These are phyloP conservation scores for Hyposoter didymator DNA, from an alignment of 2,888 invertebrate species.

Conservation along the genomic window DNA sequence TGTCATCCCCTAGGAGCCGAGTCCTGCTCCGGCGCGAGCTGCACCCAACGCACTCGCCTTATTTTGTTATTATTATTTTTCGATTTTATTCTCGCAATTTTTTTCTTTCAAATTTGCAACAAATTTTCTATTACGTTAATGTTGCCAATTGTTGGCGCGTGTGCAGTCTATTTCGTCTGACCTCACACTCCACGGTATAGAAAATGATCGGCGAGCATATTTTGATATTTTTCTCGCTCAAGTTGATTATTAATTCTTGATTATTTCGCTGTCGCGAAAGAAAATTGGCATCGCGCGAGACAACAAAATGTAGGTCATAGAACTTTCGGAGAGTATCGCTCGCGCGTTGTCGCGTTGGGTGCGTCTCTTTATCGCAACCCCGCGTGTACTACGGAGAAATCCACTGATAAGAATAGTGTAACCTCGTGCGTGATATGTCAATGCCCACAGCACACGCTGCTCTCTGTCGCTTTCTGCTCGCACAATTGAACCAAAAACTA, in stretches of 20 bases:
- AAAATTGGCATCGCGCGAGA: background rate
- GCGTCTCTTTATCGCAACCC: background rate
- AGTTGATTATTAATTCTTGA: no score
- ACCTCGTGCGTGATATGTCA: background rate
- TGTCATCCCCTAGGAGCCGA: constrained; percentile 75
- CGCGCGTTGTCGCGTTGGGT: background rate
- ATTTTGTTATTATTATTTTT: background rate
- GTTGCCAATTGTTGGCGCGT: background rate
- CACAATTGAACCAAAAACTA: background rate
- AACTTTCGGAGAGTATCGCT: background rate
- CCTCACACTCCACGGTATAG: no score
- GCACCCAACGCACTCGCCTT: constrained; percentile 71
- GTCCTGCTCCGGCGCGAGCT: constrained; percentile 68
- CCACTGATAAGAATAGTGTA: background rate
- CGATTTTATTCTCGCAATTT: background rate
- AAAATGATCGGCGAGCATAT: background rate
- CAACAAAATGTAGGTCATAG: background rate
- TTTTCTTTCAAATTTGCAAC: no score
- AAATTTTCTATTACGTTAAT: no score
- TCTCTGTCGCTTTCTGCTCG: background rate
- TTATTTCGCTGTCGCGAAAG: background rate
- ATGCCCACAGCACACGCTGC: background rate
- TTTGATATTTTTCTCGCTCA: background rate
- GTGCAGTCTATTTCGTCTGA: background rate
- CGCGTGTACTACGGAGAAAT: background rate